Evolutionary conservation across 2,797 vertebrate genomes (phyloP).

Genomic region (Adrianichthys oophorus): DNA sequence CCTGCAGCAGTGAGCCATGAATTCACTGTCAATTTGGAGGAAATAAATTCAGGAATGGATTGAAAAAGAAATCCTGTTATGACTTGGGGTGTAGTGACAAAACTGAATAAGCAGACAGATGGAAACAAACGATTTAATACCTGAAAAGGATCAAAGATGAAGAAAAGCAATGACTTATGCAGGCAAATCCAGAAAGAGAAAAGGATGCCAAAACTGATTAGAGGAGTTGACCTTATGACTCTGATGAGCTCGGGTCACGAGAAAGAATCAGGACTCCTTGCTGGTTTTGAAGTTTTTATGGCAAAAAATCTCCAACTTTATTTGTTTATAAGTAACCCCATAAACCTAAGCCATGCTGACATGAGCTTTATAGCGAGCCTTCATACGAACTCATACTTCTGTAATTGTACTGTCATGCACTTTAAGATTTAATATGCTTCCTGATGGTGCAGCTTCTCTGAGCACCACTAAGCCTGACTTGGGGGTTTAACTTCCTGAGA

Average conservation of each 20-base stretch:
- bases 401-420: background rate
- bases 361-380: background rate
- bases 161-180: too few species aligned
- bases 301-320: background rate
- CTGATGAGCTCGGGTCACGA: too few species aligned
- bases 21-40: slow-evolving; percentile 49
- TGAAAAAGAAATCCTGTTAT: slow-evolving; percentile 18
- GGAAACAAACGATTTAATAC: too few species aligned
- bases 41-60: slow-evolving; percentile 39
- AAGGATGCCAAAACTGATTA: too few species aligned
- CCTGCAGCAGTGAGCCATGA: slow-evolving; percentile 32
- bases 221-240: too few species aligned
- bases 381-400: background rate
- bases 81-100: background rate
- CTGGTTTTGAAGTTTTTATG: slow-evolving; percentile 1
- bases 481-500: background rate
- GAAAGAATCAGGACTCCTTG: background rate
- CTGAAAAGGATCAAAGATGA: too few species aligned
- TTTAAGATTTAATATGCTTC: background rate
- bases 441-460: background rate
- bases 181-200: too few species aligned
- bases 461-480: background rate
- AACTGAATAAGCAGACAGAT: too few species aligned
- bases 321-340: background rate
- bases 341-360: background rate